Evolutionary conservation across 1,140 invertebrate genomes (phyloP), one percentile per base, ranked within the genome.

Genomic region (Orussus abietinus): DNA sequence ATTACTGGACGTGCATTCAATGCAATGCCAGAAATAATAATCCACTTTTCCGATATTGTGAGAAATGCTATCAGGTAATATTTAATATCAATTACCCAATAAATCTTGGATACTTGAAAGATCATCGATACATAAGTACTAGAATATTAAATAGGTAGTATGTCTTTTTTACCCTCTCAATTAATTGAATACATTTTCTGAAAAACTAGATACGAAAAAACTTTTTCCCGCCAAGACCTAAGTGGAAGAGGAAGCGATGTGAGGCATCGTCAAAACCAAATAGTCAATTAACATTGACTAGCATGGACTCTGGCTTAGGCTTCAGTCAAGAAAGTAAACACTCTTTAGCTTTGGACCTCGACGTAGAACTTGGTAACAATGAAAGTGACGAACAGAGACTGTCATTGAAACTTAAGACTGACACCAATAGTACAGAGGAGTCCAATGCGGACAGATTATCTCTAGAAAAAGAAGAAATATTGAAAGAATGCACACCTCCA

Each of bases 51-150:
- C 69, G 78, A 26, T 83, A 79, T 65, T 85, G 82, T 63, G 76
- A 81, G 62, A 80, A 78, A 62, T 84, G 82, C 57, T 83, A 77
- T 57, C 75, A 80, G 78, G 80, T 80, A 57, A 49, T 33, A 14
- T 15, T 42, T 42, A 26, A 36, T 49, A 43, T 50, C 34, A 10
- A 12, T 22, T 47, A 40, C 25, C 26, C 17, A 48, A 31, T 34
- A 44, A 45, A 41, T 45, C 42, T n/a, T n/a, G n/a, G n/a, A n/a
- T n/a, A n/a, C n/a, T n/a, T n/a, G n/a, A n/a, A n/a, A n/a, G n/a
- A n/a, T n/a, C n/a, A n/a, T n/a, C n/a, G n/a, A n/a, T n/a, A n/a
- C n/a, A n/a, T n/a, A n/a, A n/a, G n/a, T n/a, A n/a, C n/a, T n/a
- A n/a, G n/a, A n/a, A n/a, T n/a, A n/a, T n/a, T n/a, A n/a, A n/a